Percentiles rank a stretch among this genome's conserved stretches.
Evolutionary conservation across 2,113 vertebrate species (phyloP).

Genomic region (Perca schrenkii): DNA sequence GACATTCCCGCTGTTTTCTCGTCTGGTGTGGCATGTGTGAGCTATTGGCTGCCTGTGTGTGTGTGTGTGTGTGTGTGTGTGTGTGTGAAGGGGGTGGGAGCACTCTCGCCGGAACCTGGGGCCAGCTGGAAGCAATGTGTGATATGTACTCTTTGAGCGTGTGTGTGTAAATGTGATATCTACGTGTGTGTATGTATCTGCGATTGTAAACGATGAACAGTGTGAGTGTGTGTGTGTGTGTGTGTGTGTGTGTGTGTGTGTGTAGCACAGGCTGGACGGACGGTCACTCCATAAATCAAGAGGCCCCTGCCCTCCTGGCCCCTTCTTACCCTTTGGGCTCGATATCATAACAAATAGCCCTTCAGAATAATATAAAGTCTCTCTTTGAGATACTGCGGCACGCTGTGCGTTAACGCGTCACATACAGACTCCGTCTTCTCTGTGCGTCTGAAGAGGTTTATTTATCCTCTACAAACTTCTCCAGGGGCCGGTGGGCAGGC

Average conservation of each 20-base stretch:
- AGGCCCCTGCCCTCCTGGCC: constrained; percentile 61
- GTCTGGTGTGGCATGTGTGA: constrained; percentile 54
- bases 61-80: constrained; percentile 24
- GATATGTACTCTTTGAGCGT: constrained; percentile 51
- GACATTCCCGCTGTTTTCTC: constrained; percentile 48
- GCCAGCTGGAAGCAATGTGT: constrained; percentile 75
- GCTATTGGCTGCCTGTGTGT: constrained; percentile 42
- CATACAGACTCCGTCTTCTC: constrained; percentile 67
- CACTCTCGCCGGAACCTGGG: constrained; percentile 40
- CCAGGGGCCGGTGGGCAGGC: constrained; percentile 64
- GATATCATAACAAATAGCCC: constrained; percentile 75
- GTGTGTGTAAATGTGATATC: constrained; percentile 39
- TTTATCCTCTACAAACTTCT: constrained; percentile 81
- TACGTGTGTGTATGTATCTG: constrained; percentile 33
- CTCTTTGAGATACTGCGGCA: constrained; percentile 60
- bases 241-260: constrained; percentile 29
- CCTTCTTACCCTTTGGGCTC: constrained; percentile 53
- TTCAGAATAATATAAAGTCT: constrained; percentile 73
- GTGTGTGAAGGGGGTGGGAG: not conserved
- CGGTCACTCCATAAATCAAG: constrained; percentile 77
- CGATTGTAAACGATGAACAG: not conserved
- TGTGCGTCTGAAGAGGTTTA: constrained; percentile 78
- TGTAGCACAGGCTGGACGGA: constrained; percentile 10
- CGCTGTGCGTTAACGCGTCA: constrained; percentile 30
- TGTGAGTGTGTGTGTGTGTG: constrained; percentile 26